Evolutionary conservation across 2,888 invertebrate genomes (phyloP), one percentile per base, ranked within the genome.

Genomic region (Phyto melanocephala): DNA sequence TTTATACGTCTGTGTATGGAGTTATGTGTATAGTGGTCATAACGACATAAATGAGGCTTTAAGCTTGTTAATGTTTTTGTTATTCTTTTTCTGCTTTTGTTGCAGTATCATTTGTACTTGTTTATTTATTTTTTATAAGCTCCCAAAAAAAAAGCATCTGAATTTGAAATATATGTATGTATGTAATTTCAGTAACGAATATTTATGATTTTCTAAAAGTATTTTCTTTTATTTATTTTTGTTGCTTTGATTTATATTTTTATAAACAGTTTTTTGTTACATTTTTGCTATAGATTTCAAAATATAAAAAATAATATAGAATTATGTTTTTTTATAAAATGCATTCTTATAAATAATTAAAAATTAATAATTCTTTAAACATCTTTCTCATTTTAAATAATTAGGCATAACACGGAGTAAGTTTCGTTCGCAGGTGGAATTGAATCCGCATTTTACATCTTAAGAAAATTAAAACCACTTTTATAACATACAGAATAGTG

Each of bases 1-100:
- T 17, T 17, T 10, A 0, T 50, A 22, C 33, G 10, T 7, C 22
- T 63, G 54, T 56, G 62, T 70, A 10, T 24, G 13, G 5, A 28
- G 20, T 72, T 52, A 33, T 37, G 11, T 42, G 40, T 74, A 72
- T 54, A 35, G 47, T 81, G 81, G 84, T 84, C 84, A 86, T 82
- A 85, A 86, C 85, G 84, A 86, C 85, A 87, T 87, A 87, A 88
- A 88, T 88, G 87, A 85, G 88, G 86, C 87, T 87, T 86, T 86
- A 86, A 89, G 86, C 86, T 88, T 87, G 85, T 88, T 88, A 88
- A 85, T 79, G 80, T 58, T 17, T 68, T 33, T 72, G 6, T 28
- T 20, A 2, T 62, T 52, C 17, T 24, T 67, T 24, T 65, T 60
- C 33, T 70, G 37, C 37, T 58, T 54, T 62, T 52, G 50, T 60